Evolutionary conservation across 2,797 vertebrate genomes (phyloP).

Genomic region (Uromys caudimaculatus): DNA sequence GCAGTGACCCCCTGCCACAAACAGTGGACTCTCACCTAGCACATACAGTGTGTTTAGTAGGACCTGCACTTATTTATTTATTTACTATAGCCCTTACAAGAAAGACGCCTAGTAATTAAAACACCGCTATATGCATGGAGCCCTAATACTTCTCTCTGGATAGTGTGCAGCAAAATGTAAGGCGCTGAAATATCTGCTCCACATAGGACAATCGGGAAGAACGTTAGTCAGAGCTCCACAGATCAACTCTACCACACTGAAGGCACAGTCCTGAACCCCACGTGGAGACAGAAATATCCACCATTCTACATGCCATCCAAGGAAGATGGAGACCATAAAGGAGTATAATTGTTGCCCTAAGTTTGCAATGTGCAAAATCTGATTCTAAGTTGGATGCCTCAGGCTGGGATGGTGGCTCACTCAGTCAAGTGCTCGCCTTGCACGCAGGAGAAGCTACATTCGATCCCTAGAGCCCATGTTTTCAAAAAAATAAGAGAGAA

Average conservation of each 20-base stretch:
- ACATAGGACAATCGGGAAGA: fast-evolving
- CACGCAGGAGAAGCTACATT: neutral
- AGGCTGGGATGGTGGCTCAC: neutral
- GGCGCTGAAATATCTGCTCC: too few species aligned
- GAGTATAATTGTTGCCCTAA: neutral
- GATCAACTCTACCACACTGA: fast-evolving
- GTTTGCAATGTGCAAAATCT: neutral
- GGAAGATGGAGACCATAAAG: fast-evolving
- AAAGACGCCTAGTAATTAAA: neutral
- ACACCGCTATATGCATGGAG: fast-evolving
- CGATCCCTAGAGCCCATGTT: neutral
- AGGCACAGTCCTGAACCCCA: fast-evolving
- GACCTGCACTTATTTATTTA: neutral
- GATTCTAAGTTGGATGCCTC: neutral
- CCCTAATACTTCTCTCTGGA: neutral
- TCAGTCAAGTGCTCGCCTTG: neutral
- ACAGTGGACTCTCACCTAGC: neutral
- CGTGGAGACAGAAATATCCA: fast-evolving
- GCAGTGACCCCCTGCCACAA: neutral
- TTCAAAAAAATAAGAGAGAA: neutral
- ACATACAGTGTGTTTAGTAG: neutral
- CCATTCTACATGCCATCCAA: fast-evolving
- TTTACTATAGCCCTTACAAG: neutral
- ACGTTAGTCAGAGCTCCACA: fast-evolving
- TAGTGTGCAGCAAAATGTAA: fast-evolving